Base-by-base conservation (phyloP, 2,797 vertebrate species). In the Enteromius viviparus region DNA sequence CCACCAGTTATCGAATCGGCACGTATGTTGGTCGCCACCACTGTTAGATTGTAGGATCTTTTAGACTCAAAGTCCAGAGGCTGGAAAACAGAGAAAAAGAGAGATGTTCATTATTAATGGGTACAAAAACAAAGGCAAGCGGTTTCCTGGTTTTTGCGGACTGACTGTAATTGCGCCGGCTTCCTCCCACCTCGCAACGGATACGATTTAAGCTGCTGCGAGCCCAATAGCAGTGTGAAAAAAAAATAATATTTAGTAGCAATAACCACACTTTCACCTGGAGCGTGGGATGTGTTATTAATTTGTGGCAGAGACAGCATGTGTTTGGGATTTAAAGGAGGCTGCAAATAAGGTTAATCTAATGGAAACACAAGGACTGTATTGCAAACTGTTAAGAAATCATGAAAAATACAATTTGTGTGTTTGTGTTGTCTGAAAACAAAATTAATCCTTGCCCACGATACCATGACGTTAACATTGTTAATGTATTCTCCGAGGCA, bases 21-120 rank as follows among this genome's bases (percentile, higher is more conserved):
- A 23, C 95, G 95, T 23, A 96, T 40, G 88, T 99, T 99, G 92
- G 95, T 94, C 51, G 98, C 98, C 90, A 99, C 98, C 47, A 99
- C 95, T 85, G 97, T 98, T 88, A 99, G 91, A 0, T 96, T 97
- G 92, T 97, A 99, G 88, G 96, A 95, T 92, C 93, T 95, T 89
- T 97, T 98, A 91, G 89, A 96, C 93, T 99, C 98, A 76, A 96
- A 99, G 93, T 99, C 97, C 93, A 99, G 91, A 21, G 95, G 95
- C 97, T 99, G 95, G 77, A n/a, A 86, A 65, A 84, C 23, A 32
- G 26, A 76, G 68, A 80, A 26, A 69, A 8, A 89, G 90, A 83
- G 87, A 92, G 90, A 85, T 91, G 87, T 15, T 53, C 92, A 90
- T 93, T 86, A 90, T 90, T 93, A 92, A 91, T 92, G 91, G 91